Percentiles rank a stretch among this genome's conserved stretches.
Conservation (phyloP, 2,113 vertebrate species). For the Elephantulus edwardii region DNA sequence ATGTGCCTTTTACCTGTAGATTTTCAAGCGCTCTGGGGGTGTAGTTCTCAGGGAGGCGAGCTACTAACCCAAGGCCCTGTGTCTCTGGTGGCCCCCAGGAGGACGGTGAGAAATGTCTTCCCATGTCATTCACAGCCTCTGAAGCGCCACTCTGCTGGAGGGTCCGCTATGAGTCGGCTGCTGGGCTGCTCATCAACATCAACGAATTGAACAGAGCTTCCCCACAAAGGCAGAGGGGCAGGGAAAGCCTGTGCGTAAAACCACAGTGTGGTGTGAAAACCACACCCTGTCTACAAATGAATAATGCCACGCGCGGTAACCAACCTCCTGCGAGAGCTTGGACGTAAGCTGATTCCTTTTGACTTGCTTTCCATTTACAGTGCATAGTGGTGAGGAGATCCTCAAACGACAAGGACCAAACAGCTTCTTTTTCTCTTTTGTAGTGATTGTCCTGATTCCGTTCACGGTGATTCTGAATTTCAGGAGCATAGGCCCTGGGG, state of each 20-base stretch:
- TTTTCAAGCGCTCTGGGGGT: not conserved
- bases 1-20: not conserved
- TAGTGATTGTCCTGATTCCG: not conserved
- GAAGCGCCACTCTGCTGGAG: no score
- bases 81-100: no score
- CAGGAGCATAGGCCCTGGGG: not conserved
- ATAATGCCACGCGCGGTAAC: not conserved
- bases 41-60: no score
- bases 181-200: no score
- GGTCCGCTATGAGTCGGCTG: no score
- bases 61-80: no score
- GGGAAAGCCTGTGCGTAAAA: not conserved
- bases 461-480: not conserved
- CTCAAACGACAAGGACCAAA: not conserved
- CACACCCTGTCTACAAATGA: not conserved
- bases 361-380: not conserved
- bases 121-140: no score
- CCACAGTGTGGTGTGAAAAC: no score
- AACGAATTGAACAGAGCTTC: not conserved
- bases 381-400: not conserved
- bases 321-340: not conserved
- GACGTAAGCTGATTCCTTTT: not conserved
- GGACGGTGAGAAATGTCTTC: no score
- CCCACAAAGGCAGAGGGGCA: no score
- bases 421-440: not conserved